Evolutionary conservation across 2,888 invertebrate genomes (phyloP).

Genomic region (Sinohyriopsis cumingii): DNA sequence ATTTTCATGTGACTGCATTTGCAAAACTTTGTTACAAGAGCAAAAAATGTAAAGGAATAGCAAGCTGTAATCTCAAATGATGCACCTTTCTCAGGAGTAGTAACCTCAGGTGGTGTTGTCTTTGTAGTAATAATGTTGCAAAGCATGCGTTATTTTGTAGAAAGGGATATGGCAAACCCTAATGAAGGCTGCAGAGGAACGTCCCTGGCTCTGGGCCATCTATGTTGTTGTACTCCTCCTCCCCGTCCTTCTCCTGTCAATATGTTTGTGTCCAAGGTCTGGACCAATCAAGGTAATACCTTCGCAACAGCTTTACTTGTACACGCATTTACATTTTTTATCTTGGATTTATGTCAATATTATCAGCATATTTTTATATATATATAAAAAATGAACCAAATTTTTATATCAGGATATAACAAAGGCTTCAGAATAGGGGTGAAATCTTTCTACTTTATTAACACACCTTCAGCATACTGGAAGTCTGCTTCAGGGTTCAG

Average conservation of each 20-base stretch:
- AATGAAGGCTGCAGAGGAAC: constrained; percentile 84
- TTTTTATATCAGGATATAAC: background rate
- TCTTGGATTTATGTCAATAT: background rate
- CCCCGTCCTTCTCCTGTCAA: constrained; percentile 85
- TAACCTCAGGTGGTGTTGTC: background rate
- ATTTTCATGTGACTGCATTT: too few species aligned
- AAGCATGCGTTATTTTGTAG: constrained; percentile 72
- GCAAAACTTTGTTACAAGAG: too few species aligned
- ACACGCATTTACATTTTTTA: background rate
- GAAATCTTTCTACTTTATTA: background rate
- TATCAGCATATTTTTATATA: too few species aligned
- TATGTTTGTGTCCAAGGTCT: constrained; percentile 81
- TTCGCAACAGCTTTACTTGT: constrained; percentile 3
- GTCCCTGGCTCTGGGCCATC: constrained; percentile 93
- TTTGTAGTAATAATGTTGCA: background rate
- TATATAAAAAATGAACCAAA: background rate
- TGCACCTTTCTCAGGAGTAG: background rate
- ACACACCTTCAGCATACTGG: too few species aligned
- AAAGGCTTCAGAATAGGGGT: background rate
- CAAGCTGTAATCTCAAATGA: too few species aligned
- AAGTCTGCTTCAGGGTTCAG: too few species aligned
- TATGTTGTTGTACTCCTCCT: constrained; percentile 85
- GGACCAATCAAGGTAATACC: constrained; percentile 65
- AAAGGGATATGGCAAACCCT: constrained; percentile 82
- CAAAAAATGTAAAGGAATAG: too few species aligned